Evolutionary conservation across 1,140 invertebrate species (phyloP).

Genomic region (Neodiprion fabricii): DNA sequence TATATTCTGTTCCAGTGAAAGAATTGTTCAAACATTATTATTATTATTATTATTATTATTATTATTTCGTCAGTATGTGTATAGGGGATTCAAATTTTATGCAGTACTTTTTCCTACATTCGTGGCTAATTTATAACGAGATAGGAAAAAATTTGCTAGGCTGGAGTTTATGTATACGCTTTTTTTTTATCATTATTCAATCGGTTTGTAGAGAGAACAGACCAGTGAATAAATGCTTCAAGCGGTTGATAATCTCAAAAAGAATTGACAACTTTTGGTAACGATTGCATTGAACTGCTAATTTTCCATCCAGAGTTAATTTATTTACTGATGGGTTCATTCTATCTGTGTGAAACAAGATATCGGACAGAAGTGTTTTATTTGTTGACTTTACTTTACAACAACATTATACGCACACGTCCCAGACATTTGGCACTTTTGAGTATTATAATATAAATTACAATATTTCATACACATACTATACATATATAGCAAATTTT

Average conservation of each 20-base stretch:
- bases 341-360: neutral
- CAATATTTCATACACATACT: slow-evolving; percentile 8
- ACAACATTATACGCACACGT: slow-evolving; percentile 21
- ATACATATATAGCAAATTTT: slow-evolving; percentile 24
- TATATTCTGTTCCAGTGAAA: too few species aligned
- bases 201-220: too few species aligned
- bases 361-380: neutral
- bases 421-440: slow-evolving; percentile 12
- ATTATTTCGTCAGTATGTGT: too few species aligned
- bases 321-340: neutral
- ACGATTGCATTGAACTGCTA: too few species aligned
- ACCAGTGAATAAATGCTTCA: too few species aligned
- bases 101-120: slow-evolving; percentile 1
- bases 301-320: neutral
- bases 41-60: too few species aligned
- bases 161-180: neutral
- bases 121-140: neutral
- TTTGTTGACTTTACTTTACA: slow-evolving; percentile 13
- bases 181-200: neutral
- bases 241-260: too few species aligned
- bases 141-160: neutral
- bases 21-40: too few species aligned
- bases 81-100: too few species aligned
- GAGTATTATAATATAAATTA: slow-evolving; percentile 18
- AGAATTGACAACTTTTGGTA: too few species aligned